phyloP scores from a whole-genome alignment of 2,797 vertebrate species.

The Tragopan temminckii region DNA sequence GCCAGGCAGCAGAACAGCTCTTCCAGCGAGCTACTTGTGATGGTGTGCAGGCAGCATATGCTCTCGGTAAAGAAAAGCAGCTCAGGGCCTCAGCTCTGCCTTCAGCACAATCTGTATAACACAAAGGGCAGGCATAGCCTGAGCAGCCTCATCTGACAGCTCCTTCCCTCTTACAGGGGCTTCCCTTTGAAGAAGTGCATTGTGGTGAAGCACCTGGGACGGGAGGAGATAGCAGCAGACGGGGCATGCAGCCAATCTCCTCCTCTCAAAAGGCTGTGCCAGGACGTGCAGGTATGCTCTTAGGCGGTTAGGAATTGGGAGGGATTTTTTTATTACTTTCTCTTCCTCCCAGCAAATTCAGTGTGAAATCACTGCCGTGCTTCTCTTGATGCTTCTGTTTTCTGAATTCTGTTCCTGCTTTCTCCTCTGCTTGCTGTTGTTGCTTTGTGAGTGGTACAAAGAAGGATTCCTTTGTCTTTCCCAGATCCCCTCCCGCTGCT shows the following conservation, averaged over 20 bases:
- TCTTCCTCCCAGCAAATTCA: not conserved
- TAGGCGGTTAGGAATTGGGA: not conserved
- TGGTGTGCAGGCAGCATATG: rapidly evolving
- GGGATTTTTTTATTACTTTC: not conserved
- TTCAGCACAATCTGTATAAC: not conserved
- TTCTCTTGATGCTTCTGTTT: not conserved
- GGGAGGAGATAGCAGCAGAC: constrained; percentile 80
- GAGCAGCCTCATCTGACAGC: constrained; percentile 7
- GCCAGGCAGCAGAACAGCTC: not conserved
- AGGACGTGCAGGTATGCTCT: constrained; percentile 89
- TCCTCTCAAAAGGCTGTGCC: constrained; percentile 91
- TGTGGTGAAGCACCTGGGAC: constrained; percentile 93
- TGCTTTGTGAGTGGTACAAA: not conserved
- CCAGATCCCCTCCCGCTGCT: not conserved
- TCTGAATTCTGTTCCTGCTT: not conserved
- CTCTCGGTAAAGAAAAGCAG: not conserved
- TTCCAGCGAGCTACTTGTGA: too few relatives aligned
- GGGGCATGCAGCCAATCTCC: constrained; percentile 84
- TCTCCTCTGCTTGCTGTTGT: not conserved
- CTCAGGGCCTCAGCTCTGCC: not conserved
- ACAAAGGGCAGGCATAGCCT: not conserved
- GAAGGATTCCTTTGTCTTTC: not conserved
- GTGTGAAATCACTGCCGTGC: not conserved
- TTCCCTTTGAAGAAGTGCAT: constrained; percentile 87
- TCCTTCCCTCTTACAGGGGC: constrained; percentile 80